phyloP scores from a whole-genome alignment of 2,888 invertebrate species.

The Acrobasis repandana region DNA sequence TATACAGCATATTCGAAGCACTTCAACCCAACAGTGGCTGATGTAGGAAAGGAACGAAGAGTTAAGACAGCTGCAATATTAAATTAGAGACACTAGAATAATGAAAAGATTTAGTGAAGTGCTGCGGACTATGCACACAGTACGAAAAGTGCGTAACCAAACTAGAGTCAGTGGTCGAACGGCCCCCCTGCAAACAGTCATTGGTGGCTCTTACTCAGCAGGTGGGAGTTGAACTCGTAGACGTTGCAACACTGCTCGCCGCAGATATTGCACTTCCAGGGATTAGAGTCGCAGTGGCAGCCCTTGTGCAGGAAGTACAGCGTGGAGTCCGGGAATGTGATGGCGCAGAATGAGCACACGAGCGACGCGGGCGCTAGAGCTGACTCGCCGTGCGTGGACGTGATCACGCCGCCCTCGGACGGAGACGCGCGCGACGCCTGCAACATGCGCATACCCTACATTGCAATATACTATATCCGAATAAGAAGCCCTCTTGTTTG shows the following conservation, averaged over 20 bases:
- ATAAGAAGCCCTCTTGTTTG: too few relatives aligned
- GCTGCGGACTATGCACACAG: conserved; percentile 64
- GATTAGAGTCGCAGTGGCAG: conserved; percentile 98
- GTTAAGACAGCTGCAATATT: conserved; percentile 30
- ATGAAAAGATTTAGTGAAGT: conserved; percentile 65
- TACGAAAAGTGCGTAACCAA: conserved; percentile 59
- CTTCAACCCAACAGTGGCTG: conserved; percentile 53
- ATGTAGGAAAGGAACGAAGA: conserved; percentile 34
- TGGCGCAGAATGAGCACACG: conserved; percentile 95
- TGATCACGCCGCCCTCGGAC: conserved; percentile 84
- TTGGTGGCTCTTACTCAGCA: conserved; percentile 96
- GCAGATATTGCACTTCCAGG: conserved; percentile 98
- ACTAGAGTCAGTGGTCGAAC: conserved; percentile 65
- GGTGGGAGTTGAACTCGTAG: conserved; percentile 98
- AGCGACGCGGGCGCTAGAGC: conserved; percentile 81
- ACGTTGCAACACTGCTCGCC: conserved; percentile 97
- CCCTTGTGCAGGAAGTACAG: conserved; percentile 98
- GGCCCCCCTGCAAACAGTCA: conserved; percentile 82
- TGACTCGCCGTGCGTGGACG: conserved; percentile 87
- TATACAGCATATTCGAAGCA: conserved; percentile 75
- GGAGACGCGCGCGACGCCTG: conserved; percentile 76
- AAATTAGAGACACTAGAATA: conserved; percentile 38
- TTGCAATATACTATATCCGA: too few relatives aligned
- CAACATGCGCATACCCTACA: not conserved
- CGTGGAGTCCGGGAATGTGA: conserved; percentile 97